phyloP scores from a whole-genome alignment of 1,140 invertebrate genomes.

The Neocloeon triangulifer region DNA sequence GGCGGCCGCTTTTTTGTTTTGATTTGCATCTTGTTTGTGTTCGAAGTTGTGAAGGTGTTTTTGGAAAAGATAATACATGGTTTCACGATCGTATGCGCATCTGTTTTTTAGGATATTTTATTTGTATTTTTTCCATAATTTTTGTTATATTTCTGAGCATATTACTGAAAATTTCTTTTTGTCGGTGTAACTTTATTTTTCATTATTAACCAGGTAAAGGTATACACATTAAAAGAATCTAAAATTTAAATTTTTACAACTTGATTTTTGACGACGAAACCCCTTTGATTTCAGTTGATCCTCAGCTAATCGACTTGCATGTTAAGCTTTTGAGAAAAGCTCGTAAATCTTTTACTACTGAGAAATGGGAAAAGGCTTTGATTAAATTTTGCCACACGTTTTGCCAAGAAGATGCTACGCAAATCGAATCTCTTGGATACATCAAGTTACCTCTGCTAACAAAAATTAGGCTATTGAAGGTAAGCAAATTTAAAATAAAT shows the following conservation, averaged over 20 bases:
- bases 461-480: slow-evolving; percentile 75
- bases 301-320: slow-evolving; percentile 60
- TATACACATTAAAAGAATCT: too few relatives aligned
- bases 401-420: slow-evolving; percentile 81
- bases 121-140: too few relatives aligned
- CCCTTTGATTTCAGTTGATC: too few relatives aligned
- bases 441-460: slow-evolving; percentile 70
- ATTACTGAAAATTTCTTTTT: too few relatives aligned
- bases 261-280: too few relatives aligned
- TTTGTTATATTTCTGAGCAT: too few relatives aligned
- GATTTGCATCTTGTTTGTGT: not conserved
- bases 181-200: too few relatives aligned
- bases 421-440: slow-evolving; percentile 88
- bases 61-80: too few relatives aligned
- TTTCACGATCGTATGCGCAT: too few relatives aligned
- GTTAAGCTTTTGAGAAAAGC: slow-evolving; percentile 72
- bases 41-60: too few relatives aligned
- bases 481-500: slow-evolving; percentile 20
- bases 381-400: slow-evolving; percentile 81
- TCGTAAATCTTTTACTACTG: slow-evolving; percentile 56
- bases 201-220: too few relatives aligned
- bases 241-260: not conserved
- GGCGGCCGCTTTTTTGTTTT: not conserved
- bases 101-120: too few relatives aligned
- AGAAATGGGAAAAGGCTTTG: slow-evolving; percentile 75